These are phyloP conservation scores for Martes flavigula DNA, from an alignment of 2,797 vertebrate species.

Conservation along the genomic window DNA sequence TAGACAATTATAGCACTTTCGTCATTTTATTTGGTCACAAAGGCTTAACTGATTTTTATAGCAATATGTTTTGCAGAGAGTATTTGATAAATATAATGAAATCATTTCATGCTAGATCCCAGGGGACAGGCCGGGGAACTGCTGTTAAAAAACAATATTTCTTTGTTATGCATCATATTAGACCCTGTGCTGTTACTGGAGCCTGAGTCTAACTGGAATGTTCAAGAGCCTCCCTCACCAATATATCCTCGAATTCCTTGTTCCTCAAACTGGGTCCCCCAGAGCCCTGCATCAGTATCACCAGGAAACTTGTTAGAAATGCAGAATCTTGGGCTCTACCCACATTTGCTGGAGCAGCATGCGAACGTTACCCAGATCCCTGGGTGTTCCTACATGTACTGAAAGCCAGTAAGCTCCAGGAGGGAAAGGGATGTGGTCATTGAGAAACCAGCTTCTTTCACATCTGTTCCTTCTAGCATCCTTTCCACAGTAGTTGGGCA, in stretches of 20 bases:
- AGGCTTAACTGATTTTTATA: constrained; percentile 72
- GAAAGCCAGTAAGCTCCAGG: neutral
- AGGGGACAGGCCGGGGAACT: constrained; percentile 44
- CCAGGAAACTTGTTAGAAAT: neutral
- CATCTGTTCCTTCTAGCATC: neutral
- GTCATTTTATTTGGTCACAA: constrained; percentile 68
- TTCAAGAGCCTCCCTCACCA: constrained; percentile 7
- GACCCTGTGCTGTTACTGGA: neutral
- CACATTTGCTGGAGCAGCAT: neutral
- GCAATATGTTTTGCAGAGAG: constrained; percentile 69
- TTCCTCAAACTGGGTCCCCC: neutral
- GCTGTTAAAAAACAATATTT: constrained; percentile 63
- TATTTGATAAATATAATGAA: constrained; percentile 76
- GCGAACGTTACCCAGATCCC: neutral
- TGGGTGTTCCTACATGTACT: neutral
- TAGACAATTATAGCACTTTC: constrained; percentile 65
- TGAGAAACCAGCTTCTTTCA: neutral
- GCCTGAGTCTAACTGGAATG: neutral
- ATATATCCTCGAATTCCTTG: neutral
- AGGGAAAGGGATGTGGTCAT: neutral
- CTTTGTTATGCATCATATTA: constrained; percentile 53
- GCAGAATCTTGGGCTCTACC: neutral
- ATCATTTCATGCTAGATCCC: constrained; percentile 63
- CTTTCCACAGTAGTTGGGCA: neutral
- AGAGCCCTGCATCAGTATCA: neutral